phyloP scores from a whole-genome alignment of 2,888 invertebrate genomes.

The Globia sparganii region DNA sequence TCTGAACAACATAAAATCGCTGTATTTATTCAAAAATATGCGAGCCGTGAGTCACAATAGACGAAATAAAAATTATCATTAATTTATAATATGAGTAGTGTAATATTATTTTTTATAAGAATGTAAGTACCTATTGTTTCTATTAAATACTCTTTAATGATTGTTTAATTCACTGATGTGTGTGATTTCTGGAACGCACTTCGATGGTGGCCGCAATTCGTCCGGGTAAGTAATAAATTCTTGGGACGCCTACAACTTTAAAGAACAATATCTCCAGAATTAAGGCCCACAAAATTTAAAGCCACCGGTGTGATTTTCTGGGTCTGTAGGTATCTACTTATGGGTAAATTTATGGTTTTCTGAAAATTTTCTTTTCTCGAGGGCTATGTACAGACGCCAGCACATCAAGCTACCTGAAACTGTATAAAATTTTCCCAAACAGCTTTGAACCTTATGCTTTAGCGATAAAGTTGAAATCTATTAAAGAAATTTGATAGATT shows the following conservation, averaged over 20 bases:
- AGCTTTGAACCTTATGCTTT: too few species aligned
- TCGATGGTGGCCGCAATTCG: background rate
- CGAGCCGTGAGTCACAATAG: constrained; percentile 79
- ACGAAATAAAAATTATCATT: constrained; percentile 50
- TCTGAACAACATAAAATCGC: constrained; percentile 71
- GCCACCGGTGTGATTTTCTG: background rate
- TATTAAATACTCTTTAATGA: constrained; percentile 22
- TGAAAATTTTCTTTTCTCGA: background rate
- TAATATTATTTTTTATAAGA: constrained; percentile 20
- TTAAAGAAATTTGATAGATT: too few species aligned
- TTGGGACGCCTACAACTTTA: background rate
- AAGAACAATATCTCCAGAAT: background rate
- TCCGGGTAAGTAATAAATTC: background rate
- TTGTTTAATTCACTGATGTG: background rate
- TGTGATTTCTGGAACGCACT: background rate
- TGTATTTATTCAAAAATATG: constrained; percentile 73
- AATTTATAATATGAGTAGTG: constrained; percentile 14
- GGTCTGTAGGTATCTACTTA: background rate
- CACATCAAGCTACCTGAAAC: too few species aligned
- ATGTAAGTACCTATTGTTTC: constrained; percentile 10
- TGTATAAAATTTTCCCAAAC: too few species aligned
- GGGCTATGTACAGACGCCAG: too few species aligned
- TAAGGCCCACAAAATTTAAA: background rate
- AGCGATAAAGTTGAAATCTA: too few species aligned
- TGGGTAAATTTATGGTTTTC: background rate